Evolutionary conservation across 1,140 invertebrate species (phyloP).

Genomic region (Platyscapa corneri): DNA sequence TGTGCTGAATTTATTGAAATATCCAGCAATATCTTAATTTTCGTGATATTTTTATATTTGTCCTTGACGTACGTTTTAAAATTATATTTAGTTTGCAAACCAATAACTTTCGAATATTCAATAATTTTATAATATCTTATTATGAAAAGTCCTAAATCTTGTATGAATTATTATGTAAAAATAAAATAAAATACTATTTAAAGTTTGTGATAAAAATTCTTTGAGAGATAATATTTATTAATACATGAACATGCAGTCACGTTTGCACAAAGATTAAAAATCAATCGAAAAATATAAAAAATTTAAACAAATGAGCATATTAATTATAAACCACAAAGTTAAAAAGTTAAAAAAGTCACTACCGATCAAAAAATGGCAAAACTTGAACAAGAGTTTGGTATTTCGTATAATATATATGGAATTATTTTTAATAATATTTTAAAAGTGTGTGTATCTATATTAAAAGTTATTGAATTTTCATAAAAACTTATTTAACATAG

Average conservation of each 20-base stretch:
- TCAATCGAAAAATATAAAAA: background rate
- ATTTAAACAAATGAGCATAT: background rate
- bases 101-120: too few species aligned
- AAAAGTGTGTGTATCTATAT: too few species aligned
- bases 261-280: background rate
- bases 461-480: constrained; percentile 5
- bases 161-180: background rate
- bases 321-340: too few species aligned
- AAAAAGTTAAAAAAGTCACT: too few species aligned
- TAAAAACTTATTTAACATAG: background rate
- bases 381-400: background rate
- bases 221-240: background rate
- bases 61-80: too few species aligned
- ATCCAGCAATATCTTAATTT: too few species aligned
- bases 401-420: background rate
- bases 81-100: too few species aligned
- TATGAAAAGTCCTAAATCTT: background rate
- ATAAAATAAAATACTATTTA: background rate
- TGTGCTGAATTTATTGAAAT: too few species aligned
- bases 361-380: background rate
- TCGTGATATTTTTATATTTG: too few species aligned
- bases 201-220: background rate
- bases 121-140: background rate
- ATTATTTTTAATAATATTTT: background rate
- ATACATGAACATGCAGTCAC: background rate